Evolutionary conservation across 2,797 vertebrate species (phyloP), one percentile per base, ranked within the genome.

Genomic region (Discoglossus pictus): DNA sequence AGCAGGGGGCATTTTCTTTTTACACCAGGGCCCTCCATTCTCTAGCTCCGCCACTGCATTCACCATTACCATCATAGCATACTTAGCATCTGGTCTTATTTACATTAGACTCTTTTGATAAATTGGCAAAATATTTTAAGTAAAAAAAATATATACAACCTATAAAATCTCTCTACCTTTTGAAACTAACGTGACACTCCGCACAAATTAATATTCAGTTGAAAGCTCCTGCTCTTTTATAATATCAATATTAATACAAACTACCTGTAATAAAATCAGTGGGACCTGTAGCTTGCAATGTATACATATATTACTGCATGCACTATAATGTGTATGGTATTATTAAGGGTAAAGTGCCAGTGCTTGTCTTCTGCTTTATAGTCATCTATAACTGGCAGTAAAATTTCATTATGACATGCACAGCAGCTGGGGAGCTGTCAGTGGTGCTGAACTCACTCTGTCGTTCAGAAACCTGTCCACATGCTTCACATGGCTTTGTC

Each of bases 401-500:
- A 21, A 48, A 50, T 43, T 1, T 23, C 44, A 48, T 38, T 4
- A 13, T 47, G 50, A 54, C 50, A 67, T 16, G 10, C 31, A 17
- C 10, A 12, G 12, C 24, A 52, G 56, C 36, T 11, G 16, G 15
- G 38, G 48, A 61, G 58, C 58, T 68, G 66, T 68, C 58, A 53
- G 10, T 53, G 40, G 31, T 38, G 27, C 58, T 61, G 27, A 53
- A 27, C 11, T 61, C 12, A 38, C 12, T 11, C 31, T 39, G 46
- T 39, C 58, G 38, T 48, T 68, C 27, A 52, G 20, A 15, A 61
- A n/a, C 25, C 25, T 25, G 47, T 31, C 47, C 47, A 60, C 31
- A 53, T 43, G 27, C 27, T 42, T 54, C 18, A 5, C 18, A 20
- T 12, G 5, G 10, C 21, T 55, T 21, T 21, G 18, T 55, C 9